phyloP scores from a whole-genome alignment of 2,888 invertebrate genomes.

The Himalopsyche kuldschensis region DNA sequence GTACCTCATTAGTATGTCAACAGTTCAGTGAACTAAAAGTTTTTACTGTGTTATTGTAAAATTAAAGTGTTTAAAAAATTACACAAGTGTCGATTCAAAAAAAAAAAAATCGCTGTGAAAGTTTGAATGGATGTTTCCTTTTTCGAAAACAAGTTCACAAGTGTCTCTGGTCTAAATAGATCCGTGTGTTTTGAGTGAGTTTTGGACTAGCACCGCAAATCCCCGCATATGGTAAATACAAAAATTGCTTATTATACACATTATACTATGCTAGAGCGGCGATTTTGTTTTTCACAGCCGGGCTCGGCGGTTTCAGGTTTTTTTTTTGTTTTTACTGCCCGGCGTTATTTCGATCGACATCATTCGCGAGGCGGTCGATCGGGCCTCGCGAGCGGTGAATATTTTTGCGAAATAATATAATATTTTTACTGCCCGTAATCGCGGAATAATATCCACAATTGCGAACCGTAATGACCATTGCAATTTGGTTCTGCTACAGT shows the following conservation, averaged over 20 bases:
- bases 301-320: not conserved
- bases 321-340: not conserved
- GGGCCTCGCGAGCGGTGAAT: not conserved
- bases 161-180: not conserved
- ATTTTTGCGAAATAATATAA: not conserved
- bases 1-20: too few species aligned
- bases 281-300: not conserved
- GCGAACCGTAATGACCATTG: not conserved
- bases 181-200: not conserved
- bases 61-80: not conserved
- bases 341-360: not conserved
- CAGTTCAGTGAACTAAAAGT: too few species aligned
- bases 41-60: too few species aligned
- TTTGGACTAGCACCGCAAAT: not conserved
- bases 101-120: not conserved
- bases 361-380: not conserved
- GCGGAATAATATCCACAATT: not conserved
- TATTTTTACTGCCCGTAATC: not conserved
- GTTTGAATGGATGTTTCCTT: not conserved
- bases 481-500: not conserved
- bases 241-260: not conserved
- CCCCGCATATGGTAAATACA: not conserved
- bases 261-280: too few species aligned
- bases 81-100: not conserved
- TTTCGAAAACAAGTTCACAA: not conserved